phyloP scores from a whole-genome alignment of 2,888 invertebrate genomes.

The Chalcis sispes region DNA sequence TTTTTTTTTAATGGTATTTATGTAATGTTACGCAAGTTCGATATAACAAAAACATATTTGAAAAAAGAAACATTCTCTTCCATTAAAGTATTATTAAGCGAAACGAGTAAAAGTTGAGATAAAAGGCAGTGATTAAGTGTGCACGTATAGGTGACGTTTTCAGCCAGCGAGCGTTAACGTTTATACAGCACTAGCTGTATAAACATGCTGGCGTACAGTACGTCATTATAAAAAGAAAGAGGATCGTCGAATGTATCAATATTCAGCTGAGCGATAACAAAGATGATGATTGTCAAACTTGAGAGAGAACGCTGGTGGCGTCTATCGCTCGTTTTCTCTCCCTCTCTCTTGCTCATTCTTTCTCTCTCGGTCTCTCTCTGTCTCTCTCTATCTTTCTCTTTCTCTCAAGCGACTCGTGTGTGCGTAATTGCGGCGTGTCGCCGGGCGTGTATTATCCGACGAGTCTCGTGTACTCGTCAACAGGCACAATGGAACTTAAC shows the following conservation, averaged over 20 bases:
- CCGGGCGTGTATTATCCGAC: slow-evolving; percentile 62
- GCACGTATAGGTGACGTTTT: not conserved
- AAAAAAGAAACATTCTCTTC: too few relatives aligned
- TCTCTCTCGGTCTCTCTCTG: too few relatives aligned
- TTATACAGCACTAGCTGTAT: too few relatives aligned
- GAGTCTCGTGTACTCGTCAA: slow-evolving; percentile 64
- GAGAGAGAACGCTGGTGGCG: not conserved
- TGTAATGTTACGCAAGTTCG: too few relatives aligned
- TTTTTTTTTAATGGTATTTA: too few relatives aligned
- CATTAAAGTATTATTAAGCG: not conserved
- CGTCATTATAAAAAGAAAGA: slow-evolving; percentile 32
- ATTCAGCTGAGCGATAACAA: slow-evolving; percentile 43
- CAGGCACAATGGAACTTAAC: slow-evolving; percentile 69
- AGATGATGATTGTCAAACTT: slow-evolving; percentile 41
- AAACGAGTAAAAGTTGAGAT: not conserved
- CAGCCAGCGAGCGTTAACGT: too few relatives aligned
- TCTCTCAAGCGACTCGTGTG: slow-evolving; percentile 40
- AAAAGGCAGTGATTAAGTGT: not conserved
- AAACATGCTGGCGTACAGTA: not conserved
- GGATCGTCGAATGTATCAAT: not conserved
- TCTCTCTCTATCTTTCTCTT: slow-evolving; percentile 14
- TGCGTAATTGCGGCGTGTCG: slow-evolving; percentile 62
- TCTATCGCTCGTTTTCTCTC: not conserved
- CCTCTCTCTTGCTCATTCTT: too few relatives aligned
- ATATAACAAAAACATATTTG: too few relatives aligned